Evolutionary conservation across 2,113 vertebrate species (phyloP).

Genomic region (Pica pica): DNA sequence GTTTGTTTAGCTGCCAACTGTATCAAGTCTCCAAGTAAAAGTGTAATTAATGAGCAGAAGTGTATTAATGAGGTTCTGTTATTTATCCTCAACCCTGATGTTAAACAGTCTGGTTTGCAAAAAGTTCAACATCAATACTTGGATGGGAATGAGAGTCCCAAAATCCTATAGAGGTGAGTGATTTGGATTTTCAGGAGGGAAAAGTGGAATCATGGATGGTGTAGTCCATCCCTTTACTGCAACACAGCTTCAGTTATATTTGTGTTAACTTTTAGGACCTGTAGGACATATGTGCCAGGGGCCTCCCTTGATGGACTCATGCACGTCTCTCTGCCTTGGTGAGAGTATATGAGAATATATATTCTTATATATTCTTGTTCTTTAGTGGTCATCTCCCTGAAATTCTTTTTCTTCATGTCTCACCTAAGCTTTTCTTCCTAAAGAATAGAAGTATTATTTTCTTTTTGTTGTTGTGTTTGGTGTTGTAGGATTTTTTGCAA

Average conservation of each 20-base stretch:
- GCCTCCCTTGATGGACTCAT: neutral
- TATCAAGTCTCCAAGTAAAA: neutral
- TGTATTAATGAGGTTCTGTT: neutral
- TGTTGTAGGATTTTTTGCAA: neutral
- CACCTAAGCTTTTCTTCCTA: neutral
- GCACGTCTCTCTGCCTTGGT: accelerated
- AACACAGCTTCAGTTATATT: neutral
- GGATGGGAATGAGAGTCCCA: neutral
- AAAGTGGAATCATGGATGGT: neutral
- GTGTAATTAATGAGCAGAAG: neutral
- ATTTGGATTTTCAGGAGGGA: neutral
- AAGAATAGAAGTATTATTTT: neutral
- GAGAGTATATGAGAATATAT: neutral
- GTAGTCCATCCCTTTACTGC: neutral
- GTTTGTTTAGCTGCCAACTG: neutral
- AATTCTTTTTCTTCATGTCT: neutral
- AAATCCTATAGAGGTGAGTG: neutral
- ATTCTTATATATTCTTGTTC: neutral
- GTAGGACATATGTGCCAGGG: accelerated
- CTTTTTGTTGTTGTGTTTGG: neutral
- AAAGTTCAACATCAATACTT: neutral
- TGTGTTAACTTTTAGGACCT: neutral
- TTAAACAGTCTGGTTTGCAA: neutral
- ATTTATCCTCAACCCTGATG: neutral
- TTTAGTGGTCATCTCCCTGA: neutral